These are phyloP conservation scores for Channallabes apus DNA, from an alignment of 2,797 vertebrate genomes.

Conservation along the genomic window DNA sequence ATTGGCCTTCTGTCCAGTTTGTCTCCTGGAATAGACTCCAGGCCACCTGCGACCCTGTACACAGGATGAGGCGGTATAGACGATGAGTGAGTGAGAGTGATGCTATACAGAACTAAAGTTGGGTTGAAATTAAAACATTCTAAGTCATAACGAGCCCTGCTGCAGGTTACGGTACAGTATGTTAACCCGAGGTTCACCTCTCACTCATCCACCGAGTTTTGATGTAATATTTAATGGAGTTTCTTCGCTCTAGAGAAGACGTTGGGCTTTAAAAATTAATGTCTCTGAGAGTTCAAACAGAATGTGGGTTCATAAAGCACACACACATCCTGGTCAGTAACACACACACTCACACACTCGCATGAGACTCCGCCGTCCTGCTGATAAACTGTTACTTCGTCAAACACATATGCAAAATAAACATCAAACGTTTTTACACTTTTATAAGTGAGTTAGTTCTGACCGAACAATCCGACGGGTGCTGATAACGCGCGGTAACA, in stretches of 20 bases:
- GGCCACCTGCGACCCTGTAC: too few species aligned
- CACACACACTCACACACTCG: not conserved
- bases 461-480: too few species aligned
- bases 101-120: too few species aligned
- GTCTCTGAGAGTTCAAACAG: slow-evolving; percentile 62
- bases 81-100: too few species aligned
- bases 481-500: too few species aligned
- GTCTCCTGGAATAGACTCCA: too few species aligned
- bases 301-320: slow-evolving; percentile 48
- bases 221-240: slow-evolving; percentile 66
- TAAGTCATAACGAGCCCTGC: not conserved
- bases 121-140: not conserved
- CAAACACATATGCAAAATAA: not conserved
- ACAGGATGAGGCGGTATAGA: too few species aligned
- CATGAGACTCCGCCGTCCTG: not conserved
- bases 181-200: not conserved
- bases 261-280: slow-evolving; percentile 67
- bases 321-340: slow-evolving; percentile 18
- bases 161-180: not conserved
- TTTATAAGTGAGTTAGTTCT: too few species aligned
- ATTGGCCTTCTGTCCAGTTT: too few species aligned
- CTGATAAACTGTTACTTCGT: not conserved
- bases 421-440: not conserved
- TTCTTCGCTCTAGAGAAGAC: slow-evolving; percentile 61
- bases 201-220: slow-evolving; percentile 18